Evolutionary conservation across 1,140 invertebrate genomes (phyloP), one percentile per base, ranked within the genome.

Genomic region (Pseudoatta argentina): DNA sequence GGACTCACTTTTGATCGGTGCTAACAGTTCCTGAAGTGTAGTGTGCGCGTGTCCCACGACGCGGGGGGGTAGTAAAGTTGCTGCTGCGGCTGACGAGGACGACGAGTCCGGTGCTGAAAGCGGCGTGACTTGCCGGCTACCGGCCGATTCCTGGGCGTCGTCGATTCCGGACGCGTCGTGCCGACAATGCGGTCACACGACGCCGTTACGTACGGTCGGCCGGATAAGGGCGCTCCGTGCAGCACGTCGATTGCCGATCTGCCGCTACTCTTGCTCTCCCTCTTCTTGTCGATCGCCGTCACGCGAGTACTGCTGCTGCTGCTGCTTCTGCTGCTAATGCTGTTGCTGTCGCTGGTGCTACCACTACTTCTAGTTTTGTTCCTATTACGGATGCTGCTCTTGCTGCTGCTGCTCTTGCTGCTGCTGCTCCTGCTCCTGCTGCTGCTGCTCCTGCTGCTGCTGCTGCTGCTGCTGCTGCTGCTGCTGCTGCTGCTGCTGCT

Each of bases 21-120:
- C 95, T 95, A 95, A 95, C 95, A 95, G 88, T 95, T 94, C 93
- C 92, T 91, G 88, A 92, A 94, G 93, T 94, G 93, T 93, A 92
- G 93, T 91, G 93, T 93, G 93, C 93, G 92, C 93, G 91, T 92
- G 87, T 93, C 92, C 92, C 93, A 94, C 92, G 94, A 92, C 77
- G 91, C 82, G 83, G 89, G 66, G 77, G 66, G 86, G 63, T 88
- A 86, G 63, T 86, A 86, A 72, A 90, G 86, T 72, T 81, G 91
- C 73, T 92, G 93, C 87, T 88, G 89, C 27, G 81, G 89, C 77
- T 90, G 86, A 61, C 83, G 87, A 67, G 88, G 89, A 87, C 86
- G 87, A 90, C 66, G 85, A n/a, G 64, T 86, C 88, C 88, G 87
- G 44, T 79, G 83, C 66, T 90, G 89, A 53, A 59, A 78, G 72